These are phyloP conservation scores for Acrocephalus arundinaceus DNA, from an alignment of 2,113 vertebrate species.

Conservation along the genomic window DNA sequence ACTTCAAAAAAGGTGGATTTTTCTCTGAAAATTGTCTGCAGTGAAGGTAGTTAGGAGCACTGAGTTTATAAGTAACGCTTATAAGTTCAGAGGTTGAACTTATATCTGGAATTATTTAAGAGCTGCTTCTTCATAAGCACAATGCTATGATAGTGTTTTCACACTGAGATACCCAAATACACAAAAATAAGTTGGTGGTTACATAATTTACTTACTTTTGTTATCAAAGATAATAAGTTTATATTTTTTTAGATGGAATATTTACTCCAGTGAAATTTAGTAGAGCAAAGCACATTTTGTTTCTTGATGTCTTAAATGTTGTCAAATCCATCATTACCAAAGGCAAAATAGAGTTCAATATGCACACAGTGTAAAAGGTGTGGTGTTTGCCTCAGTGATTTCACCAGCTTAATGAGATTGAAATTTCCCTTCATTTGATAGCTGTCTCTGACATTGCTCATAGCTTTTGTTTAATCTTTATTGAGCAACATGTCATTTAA, in stretches of 20 bases:
- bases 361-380: not conserved
- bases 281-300: not conserved
- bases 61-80: not conserved
- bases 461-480: conserved; percentile 22
- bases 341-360: not conserved
- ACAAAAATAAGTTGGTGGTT: not conserved
- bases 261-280: not conserved
- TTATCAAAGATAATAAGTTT: not conserved
- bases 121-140: not conserved
- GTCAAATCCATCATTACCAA: not conserved
- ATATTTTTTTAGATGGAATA: not conserved
- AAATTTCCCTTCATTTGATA: not conserved
- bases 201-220: not conserved
- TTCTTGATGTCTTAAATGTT: not conserved
- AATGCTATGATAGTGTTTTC: not conserved
- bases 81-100: not conserved
- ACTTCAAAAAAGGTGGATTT: not conserved
- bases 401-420: not conserved
- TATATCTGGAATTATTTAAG: not conserved
- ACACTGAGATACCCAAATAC: not conserved
- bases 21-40: not conserved
- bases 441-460: not conserved
- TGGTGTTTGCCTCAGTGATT: not conserved
- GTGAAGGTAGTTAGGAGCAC: not conserved
- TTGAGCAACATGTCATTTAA: conserved; percentile 13